Evolutionary conservation across 1,140 invertebrate species (phyloP).

Genomic region (Eriocheir sinensis): DNA sequence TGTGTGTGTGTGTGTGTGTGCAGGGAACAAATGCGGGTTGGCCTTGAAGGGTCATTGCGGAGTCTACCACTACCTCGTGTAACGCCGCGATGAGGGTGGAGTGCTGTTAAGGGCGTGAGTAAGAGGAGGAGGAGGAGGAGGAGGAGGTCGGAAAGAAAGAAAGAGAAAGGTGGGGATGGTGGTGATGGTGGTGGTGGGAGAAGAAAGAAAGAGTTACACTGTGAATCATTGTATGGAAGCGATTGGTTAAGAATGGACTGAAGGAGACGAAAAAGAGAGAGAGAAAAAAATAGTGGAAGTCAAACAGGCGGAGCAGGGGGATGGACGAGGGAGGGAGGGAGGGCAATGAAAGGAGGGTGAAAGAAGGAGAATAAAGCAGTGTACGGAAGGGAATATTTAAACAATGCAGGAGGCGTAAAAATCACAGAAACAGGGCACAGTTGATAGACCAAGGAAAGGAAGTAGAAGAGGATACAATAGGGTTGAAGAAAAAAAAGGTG

Average conservation of each 20-base stretch:
- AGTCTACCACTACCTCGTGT: slow-evolving; percentile 39
- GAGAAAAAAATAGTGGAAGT: not conserved
- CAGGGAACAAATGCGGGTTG: slow-evolving; percentile 54
- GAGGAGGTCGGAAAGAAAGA: not conserved
- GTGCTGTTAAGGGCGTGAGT: slow-evolving; percentile 31
- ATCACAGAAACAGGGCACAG: no score
- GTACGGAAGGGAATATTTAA: not conserved
- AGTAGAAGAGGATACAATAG: no score
- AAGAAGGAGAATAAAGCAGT: not conserved
- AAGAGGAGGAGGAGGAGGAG: not conserved
- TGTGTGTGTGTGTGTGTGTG: not conserved
- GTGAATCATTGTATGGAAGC: no score
- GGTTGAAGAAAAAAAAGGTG: not conserved
- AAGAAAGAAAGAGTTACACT: not conserved
- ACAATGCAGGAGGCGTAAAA: no score
- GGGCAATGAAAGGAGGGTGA: not conserved
- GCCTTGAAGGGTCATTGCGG: slow-evolving; percentile 30
- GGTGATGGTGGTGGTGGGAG: not conserved
- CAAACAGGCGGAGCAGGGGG: not conserved
- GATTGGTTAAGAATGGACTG: no score
- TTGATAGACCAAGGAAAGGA: no score
- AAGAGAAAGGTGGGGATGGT: not conserved
- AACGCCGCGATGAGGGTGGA: not conserved
- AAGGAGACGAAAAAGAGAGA: not conserved
- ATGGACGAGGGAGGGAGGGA: not conserved